Evolutionary conservation across 2,797 vertebrate species (phyloP), one percentile per base, ranked within the genome.

Genomic region (Hippocampus kuda): DNA sequence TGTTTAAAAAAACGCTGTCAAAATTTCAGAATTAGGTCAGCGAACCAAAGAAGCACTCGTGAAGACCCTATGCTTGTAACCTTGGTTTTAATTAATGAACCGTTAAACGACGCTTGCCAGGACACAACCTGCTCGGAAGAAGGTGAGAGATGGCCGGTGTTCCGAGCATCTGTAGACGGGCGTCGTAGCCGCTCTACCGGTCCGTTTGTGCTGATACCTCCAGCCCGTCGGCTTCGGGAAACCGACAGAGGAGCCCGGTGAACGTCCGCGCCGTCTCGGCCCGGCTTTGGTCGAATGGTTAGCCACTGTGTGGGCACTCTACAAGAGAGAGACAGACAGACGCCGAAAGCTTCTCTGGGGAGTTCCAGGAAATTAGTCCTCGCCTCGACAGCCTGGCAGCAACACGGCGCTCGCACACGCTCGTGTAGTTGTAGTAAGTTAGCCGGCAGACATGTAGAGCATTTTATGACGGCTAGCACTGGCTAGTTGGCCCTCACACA

Each of bases 21-120:
- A 89, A 88, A 86, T 83, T 38, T 68, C 78, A 87, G 81, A 88
- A 81, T 86, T 84, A 65, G 87, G 86, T 89, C 86, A 86, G 79
- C 76, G 67, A 83, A 77, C 74, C 79, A 69, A 71, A 69, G 67
- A 69, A 10, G 73, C 38, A 51, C 46, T 61, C 27, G 65, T 63
- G 68, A 57, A 2, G 60, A 48, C 44, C 20, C 3, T 22, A 68
- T 42, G 30, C 26, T 49, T 16, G 68, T 66, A 18, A 66, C 15
- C 2, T 2, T 51, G 16, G 60, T 34, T 67, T 67, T 16, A 22
- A 65, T 20, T 62, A 13, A 1, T 57, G 30, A 22, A 66, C 74
- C 65, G 56, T 75, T 48, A 1, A 44, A 62, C 69, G 71, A 41
- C 44, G 62, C 61, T 62, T 34, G 53, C 66, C 34, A 57, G 65